Percentiles rank a stretch among this genome's conserved stretches.
Conservation (phyloP, 92 coral and sea anemone species). For the Hydrozoanthus gracilis region DNA sequence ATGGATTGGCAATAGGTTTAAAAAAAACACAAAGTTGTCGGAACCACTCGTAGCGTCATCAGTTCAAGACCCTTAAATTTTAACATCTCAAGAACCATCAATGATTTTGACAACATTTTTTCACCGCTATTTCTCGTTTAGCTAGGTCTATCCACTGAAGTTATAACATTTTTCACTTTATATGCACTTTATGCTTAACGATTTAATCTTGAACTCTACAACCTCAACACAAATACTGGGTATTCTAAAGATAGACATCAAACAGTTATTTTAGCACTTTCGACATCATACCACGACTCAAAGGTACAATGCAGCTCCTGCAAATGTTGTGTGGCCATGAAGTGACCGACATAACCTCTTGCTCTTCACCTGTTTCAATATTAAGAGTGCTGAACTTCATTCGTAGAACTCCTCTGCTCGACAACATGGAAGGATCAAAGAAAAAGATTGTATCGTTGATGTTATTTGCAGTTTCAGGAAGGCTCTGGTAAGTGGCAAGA, state of each 20-base stretch:
- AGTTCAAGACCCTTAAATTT: too few relatives aligned
- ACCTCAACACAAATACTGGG: background rate
- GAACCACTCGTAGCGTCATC: too few relatives aligned
- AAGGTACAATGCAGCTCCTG: slow-evolving; percentile 67
- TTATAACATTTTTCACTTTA: too few relatives aligned
- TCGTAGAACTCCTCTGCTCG: slow-evolving; percentile 40
- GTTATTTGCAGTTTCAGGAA: slow-evolving; percentile 43
- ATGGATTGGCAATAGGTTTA: too few relatives aligned
- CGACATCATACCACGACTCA: slow-evolving; percentile 61
- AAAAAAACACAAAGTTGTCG: too few relatives aligned
- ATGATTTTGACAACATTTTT: too few relatives aligned
- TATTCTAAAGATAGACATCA: background rate
- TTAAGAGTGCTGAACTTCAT: slow-evolving; percentile 46
- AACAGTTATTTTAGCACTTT: slow-evolving; percentile 62
- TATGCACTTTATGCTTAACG: too few relatives aligned
- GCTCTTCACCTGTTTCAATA: slow-evolving; percentile 40
- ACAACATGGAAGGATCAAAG: slow-evolving; percentile 42
- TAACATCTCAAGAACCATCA: too few relatives aligned
- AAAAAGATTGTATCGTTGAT: slow-evolving; percentile 47
- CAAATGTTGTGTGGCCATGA: slow-evolving; percentile 70
- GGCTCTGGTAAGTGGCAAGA: slow-evolving; percentile 45
- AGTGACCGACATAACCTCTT: slow-evolving; percentile 43
- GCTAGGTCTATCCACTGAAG: too few relatives aligned
- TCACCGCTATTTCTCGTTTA: too few relatives aligned
- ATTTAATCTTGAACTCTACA: too few relatives aligned